A percentile compares a stretch with the other conserved stretches of the same genome.
Evolutionary conservation across 2,888 invertebrate genomes (phyloP).

Genomic region (Polyommatus icarus): DNA sequence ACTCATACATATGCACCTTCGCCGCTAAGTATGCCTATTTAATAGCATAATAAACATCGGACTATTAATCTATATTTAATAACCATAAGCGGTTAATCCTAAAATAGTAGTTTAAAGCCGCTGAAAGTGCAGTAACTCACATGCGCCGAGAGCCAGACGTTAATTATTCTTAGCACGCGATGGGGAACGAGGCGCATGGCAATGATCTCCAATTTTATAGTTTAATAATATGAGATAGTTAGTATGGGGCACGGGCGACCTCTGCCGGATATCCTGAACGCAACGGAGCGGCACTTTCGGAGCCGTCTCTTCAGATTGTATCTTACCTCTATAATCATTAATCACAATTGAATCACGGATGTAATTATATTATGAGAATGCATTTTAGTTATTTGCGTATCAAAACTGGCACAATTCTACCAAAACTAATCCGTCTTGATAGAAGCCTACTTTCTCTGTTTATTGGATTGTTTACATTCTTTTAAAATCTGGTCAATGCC

Average conservation of each 20-base stretch:
- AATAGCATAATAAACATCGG: constrained; percentile 10
- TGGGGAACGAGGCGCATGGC: constrained; percentile 43
- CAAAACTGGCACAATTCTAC: not conserved
- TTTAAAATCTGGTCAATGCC: not conserved
- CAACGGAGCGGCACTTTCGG: constrained; percentile 40
- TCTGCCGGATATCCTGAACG: constrained; percentile 69
- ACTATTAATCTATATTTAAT: constrained; percentile 23
- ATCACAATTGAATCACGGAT: not conserved
- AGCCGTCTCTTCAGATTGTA: constrained; percentile 35
- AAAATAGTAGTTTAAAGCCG: constrained; percentile 19
- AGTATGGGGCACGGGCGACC: constrained; percentile 55
- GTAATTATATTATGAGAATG: constrained; percentile 9
- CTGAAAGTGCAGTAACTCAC: constrained; percentile 36
- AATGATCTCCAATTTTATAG: constrained; percentile 39
- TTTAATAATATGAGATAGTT: constrained; percentile 48
- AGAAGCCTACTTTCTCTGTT: not conserved
- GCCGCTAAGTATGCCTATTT: not conserved
- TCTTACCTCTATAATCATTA: not conserved
- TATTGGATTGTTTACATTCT: not conserved
- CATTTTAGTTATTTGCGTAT: not conserved
- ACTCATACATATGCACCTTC: not conserved
- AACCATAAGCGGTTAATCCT: constrained; percentile 23
- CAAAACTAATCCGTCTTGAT: not conserved
- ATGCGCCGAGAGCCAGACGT: constrained; percentile 36
- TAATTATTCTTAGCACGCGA: constrained; percentile 50